A percentile compares a stretch with the other conserved stretches of the same genome.
Conservation (phyloP, 64 coral and sea anemone species). For the Pocillopora verrucosa region DNA sequence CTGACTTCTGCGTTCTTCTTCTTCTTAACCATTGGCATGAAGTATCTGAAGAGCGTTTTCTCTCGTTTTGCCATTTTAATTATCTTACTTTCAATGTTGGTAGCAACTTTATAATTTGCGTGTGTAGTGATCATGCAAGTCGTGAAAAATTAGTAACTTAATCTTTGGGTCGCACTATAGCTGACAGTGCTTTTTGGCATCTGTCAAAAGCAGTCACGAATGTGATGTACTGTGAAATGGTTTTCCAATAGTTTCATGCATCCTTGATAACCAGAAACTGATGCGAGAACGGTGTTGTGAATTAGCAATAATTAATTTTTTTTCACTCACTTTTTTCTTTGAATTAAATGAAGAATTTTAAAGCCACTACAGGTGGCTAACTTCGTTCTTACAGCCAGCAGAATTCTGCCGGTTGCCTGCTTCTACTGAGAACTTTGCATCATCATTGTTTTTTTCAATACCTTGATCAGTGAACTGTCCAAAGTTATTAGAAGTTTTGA, state of each 20-base stretch:
- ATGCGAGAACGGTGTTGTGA: too few relatives aligned
- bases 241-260: too few relatives aligned
- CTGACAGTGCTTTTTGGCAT: too few relatives aligned
- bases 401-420: neutral
- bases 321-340: neutral
- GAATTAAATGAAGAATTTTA: slow-evolving; percentile 12
- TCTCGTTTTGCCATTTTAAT: slow-evolving; percentile 1
- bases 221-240: too few relatives aligned
- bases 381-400: neutral
- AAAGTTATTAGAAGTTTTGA: slow-evolving; percentile 20
- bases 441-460: slow-evolving; percentile 32
- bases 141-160: too few relatives aligned
- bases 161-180: too few relatives aligned
- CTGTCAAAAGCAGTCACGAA: too few relatives aligned
- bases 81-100: too few relatives aligned
- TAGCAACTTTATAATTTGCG: neutral
- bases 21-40: slow-evolving; percentile 9
- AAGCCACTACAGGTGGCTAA: neutral
- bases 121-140: neutral
- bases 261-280: too few relatives aligned
- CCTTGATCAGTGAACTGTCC: slow-evolving; percentile 59
- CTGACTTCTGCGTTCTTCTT: slow-evolving; percentile 14
- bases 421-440: neutral
- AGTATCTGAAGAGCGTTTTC: slow-evolving; percentile 22
- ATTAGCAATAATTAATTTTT: neutral